These are phyloP conservation scores for Lathronympha strigana DNA, from an alignment of 2,888 invertebrate species.

Conservation along the genomic window DNA sequence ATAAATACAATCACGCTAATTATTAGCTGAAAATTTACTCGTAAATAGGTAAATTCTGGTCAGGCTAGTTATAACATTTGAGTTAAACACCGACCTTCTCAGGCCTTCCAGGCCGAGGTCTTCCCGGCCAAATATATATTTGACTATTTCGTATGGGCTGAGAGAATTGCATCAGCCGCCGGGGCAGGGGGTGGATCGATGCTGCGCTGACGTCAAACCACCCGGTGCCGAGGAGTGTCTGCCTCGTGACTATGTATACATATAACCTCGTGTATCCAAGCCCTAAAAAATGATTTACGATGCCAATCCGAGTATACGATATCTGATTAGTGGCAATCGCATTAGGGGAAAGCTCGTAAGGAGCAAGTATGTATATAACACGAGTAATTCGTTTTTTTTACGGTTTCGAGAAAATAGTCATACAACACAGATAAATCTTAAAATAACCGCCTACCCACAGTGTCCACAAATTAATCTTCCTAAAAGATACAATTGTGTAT, in stretches of 20 bases:
- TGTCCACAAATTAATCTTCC: no score
- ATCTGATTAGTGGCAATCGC: not conserved
- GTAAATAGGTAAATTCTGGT: no score
- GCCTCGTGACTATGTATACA: slow-evolving; percentile 25
- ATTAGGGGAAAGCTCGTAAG: not conserved
- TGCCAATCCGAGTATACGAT: not conserved
- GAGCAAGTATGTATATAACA: no score
- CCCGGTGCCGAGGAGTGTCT: slow-evolving; percentile 34
- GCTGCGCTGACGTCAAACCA: slow-evolving; percentile 72
- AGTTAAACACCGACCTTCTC: no score
- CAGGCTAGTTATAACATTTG: no score
- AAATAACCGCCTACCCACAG: not conserved
- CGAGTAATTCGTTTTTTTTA: no score
- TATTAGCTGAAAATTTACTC: no score
- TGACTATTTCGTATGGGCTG: slow-evolving; percentile 46
- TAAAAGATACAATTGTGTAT: no score
- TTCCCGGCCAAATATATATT: not conserved
- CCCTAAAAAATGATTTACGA: slow-evolving; percentile 24
- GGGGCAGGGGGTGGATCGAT: slow-evolving; percentile 71
- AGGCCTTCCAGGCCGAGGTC: no score
- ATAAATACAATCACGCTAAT: no score
- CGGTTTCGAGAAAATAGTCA: no score
- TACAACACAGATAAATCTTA: not conserved
- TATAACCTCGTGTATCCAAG: no score
- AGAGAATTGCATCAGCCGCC: slow-evolving; percentile 72